A percentile compares a stretch with the other conserved stretches of the same genome.
These are phyloP conservation scores for Arctocebus calabarensis DNA, from an alignment of 2,797 vertebrate species.

Conservation along the genomic window DNA sequence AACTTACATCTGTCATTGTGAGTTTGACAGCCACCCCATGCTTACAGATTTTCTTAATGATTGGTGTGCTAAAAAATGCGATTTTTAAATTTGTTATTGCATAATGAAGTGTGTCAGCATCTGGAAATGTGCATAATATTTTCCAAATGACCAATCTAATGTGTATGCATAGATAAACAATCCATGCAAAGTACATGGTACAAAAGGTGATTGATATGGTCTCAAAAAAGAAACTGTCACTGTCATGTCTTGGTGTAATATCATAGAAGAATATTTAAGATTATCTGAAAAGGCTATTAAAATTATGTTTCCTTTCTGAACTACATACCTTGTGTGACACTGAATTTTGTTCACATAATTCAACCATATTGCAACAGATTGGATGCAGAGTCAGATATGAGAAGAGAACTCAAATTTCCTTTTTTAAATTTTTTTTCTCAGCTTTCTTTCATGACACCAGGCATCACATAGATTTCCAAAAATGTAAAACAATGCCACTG, in stretches of 20 bases:
- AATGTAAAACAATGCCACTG: background rate
- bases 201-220: background rate
- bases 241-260: constrained; percentile 39
- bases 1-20: constrained; percentile 65
- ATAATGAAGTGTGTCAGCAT: constrained; percentile 20
- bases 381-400: constrained; percentile 53
- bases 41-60: constrained; percentile 51
- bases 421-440: constrained; percentile 9
- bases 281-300: constrained; percentile 38
- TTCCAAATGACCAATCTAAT: constrained; percentile 35
- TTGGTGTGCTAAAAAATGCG: background rate
- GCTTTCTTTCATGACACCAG: constrained; percentile 63
- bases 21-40: constrained; percentile 32
- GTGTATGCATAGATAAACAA: background rate
- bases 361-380: constrained; percentile 33
- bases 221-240: constrained; percentile 54
- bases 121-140: constrained; percentile 41
- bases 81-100: background rate
- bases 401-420: constrained; percentile 47
- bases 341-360: constrained; percentile 58
- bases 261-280: constrained; percentile 59
- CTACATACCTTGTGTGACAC: background rate
- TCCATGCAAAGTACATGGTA: background rate
- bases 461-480: constrained; percentile 37
- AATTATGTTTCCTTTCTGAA: constrained; percentile 51